Base-by-base conservation (phyloP, 2,113 vertebrate species). In the Agapornis roseicollis region DNA sequence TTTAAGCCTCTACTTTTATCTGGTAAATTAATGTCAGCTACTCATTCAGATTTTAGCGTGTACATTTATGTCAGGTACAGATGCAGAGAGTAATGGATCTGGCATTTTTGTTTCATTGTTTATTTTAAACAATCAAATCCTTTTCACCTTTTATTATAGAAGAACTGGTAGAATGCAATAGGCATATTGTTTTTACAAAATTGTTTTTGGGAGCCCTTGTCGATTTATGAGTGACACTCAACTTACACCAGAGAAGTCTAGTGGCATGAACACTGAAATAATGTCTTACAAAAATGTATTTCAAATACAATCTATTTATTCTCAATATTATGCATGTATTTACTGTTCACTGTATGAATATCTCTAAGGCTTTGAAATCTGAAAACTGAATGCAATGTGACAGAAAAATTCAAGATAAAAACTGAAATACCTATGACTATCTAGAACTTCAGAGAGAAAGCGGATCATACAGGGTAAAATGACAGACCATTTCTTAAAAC, bases 41-140 rank as follows among this genome's bases (percentile, higher is more conserved):
- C 78, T 89, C 13, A 42, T 35, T 87, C 39, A 68, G 53, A 90
- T 86, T 88, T 61, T 74, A 74, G 31, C 37, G n/a, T 47, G 25
- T 42, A 46, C 24, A 16, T 5, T 46, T 52, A 41, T 35, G 22
- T 47, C 46, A 58, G 50, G 44, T 49, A 60, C n/a, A 95, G 46
- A 46, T 29, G 23, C 2, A 22, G 50, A 27, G 14, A 46, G 25
- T 42, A 90, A 74, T 50, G 53, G 72, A 89, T 39, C 31, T 80
- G 89, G 79, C 66, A 71, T 10, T 0, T 50, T 27, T 0, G 2
- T 42, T 91, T 91, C 1, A 9, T 29, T 77, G 33, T n/a, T 70
- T 88, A 77, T 80, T 90, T 90, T 85, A 93, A 93, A 56, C 58
- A 80, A 94, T 79, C 68, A 76, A 58, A 88, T 87, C 41, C 46